These are phyloP conservation scores for Gopherus flavomarginatus DNA, from an alignment of 2,113 vertebrate genomes.

Conservation along the genomic window DNA sequence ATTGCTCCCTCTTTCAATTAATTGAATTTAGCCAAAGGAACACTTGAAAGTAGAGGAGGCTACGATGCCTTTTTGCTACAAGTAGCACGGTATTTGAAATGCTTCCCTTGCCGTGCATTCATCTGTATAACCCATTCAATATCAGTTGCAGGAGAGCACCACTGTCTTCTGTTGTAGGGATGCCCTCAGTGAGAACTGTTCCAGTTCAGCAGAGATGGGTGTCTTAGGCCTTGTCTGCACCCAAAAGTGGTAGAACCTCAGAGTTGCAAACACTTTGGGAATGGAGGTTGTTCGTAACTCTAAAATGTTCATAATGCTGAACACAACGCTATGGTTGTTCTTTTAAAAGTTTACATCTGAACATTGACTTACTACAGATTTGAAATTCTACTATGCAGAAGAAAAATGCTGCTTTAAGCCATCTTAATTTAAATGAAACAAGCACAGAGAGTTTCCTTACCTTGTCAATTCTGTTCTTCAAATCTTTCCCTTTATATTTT, in stretches of 20 bases:
- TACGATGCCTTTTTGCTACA: accelerated
- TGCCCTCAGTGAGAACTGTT: background rate
- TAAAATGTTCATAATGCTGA: too few species aligned
- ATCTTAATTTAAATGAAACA: too few species aligned
- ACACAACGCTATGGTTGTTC: too few species aligned
- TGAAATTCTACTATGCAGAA: too few species aligned
- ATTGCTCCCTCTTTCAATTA: background rate
- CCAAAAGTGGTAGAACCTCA: background rate
- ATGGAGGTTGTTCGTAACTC: too few species aligned
- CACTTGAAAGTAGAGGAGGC: background rate
- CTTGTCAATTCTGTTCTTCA: too few species aligned
- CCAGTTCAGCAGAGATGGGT: background rate
- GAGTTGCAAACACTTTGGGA: too few species aligned
- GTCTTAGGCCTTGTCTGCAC: background rate
- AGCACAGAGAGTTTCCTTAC: too few species aligned
- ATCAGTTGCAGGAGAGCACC: background rate
- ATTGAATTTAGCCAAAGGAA: background rate
- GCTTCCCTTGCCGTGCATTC: background rate
- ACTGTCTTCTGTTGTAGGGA: background rate
- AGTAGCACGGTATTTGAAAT: background rate
- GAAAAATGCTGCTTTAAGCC: too few species aligned
- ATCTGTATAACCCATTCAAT: accelerated
- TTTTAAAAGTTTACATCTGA: too few species aligned
- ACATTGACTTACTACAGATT: too few species aligned
- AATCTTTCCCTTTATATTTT: too few species aligned